These are phyloP conservation scores for Phoebastria nigripes DNA, from an alignment of 2,797 vertebrate species.

Conservation along the genomic window DNA sequence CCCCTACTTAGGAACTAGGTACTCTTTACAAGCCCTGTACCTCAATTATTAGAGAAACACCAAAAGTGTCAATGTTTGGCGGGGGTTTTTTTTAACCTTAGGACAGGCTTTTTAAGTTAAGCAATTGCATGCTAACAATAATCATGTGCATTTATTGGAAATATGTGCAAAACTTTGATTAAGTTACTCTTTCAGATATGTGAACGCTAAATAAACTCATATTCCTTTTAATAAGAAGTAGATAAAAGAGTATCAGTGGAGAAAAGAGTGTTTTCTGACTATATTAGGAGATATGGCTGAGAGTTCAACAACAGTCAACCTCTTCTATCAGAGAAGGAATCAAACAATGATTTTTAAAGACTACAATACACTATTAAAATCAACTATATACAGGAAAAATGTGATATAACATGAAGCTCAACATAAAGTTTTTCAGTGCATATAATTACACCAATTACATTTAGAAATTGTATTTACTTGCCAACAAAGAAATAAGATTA, in stretches of 20 bases:
- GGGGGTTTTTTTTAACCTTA: not conserved
- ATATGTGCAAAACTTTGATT: not conserved
- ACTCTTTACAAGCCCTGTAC: not conserved
- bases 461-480: slow-evolving; percentile 75
- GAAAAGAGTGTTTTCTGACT: not conserved
- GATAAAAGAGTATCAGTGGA: not conserved
- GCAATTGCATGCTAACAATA: not conserved
- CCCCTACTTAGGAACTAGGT: not conserved
- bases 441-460: slow-evolving; percentile 73
- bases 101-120: not conserved
- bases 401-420: slow-evolving; percentile 70
- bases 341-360: slow-evolving; percentile 67
- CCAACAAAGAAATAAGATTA: slow-evolving; percentile 64
- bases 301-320: slow-evolving; percentile 56
- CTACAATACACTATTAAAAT: slow-evolving; percentile 66
- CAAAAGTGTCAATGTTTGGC: not conserved
- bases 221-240: not conserved
- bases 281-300: slow-evolving; percentile 32
- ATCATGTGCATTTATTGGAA: not conserved
- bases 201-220: not conserved
- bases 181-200: not conserved
- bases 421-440: slow-evolving; percentile 66
- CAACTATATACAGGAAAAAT: slow-evolving; percentile 52
- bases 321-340: slow-evolving; percentile 62
- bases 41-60: not conserved